Evolutionary conservation across 2,113 vertebrate species (phyloP).

Genomic region (Pelusios castaneus): DNA sequence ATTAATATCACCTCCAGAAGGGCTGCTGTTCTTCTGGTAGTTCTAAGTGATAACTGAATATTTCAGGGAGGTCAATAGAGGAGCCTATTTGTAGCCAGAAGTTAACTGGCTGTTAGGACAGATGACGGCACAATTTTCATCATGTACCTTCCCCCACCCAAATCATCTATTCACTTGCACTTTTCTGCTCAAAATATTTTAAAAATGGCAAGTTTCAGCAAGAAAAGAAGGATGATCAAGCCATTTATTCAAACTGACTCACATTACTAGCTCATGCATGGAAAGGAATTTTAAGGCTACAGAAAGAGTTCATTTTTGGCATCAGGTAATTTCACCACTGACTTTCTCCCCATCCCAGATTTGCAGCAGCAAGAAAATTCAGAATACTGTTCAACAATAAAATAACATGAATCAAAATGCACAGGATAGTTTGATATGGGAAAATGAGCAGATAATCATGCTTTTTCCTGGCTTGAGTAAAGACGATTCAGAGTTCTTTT

Average conservation of each 20-base stretch:
- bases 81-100: background rate
- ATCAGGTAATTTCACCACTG: background rate
- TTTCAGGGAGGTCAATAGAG: background rate
- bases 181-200: background rate
- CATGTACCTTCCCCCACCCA: accelerated
- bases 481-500: background rate
- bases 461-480: accelerated
- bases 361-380: background rate
- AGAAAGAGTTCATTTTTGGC: background rate
- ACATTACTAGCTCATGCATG: accelerated
- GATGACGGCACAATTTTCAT: background rate
- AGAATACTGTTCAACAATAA: background rate
- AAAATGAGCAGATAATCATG: background rate
- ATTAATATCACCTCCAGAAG: background rate
- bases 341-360: background rate
- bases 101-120: accelerated
- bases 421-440: background rate
- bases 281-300: background rate
- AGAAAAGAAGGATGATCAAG: background rate
- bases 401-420: background rate
- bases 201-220: background rate
- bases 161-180: background rate
- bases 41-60: background rate
- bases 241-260: background rate
- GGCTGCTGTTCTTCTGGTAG: background rate